Evolutionary conservation across 2,113 vertebrate genomes (phyloP).

Genomic region (Oreochromis spilurus): DNA sequence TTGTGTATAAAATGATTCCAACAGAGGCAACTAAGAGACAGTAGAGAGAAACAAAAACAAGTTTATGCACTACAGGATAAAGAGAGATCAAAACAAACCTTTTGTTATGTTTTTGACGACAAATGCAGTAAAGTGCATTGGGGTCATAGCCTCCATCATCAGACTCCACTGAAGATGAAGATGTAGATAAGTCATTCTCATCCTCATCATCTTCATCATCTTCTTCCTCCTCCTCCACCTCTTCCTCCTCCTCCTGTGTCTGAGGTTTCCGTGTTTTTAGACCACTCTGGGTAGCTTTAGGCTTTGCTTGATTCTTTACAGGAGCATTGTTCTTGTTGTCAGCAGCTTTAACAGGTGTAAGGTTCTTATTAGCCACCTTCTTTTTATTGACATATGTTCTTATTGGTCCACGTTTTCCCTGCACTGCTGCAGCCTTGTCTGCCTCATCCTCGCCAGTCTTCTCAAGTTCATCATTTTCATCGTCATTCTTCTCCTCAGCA

Average conservation of each 20-base stretch:
- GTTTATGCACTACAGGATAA: neutral
- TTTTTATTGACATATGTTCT: constrained; percentile 63
- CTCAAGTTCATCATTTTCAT: neutral
- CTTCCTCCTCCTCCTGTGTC: constrained; percentile 12
- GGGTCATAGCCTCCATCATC: constrained; percentile 91
- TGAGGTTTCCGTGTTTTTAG: constrained; percentile 29
- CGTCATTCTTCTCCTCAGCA: constrained; percentile 49
- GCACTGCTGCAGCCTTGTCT: constrained; percentile 49
- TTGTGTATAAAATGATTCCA: neutral
- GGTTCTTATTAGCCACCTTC: constrained; percentile 31
- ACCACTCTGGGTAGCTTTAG: neutral
- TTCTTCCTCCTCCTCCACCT: neutral
- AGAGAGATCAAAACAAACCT: constrained; percentile 71
- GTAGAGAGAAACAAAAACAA: neutral
- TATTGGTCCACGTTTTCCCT: constrained; percentile 55
- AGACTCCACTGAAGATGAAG: constrained; percentile 69
- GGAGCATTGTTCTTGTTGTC: constrained; percentile 33
- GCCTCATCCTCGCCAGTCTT: constrained; percentile 25
- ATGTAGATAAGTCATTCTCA: constrained; percentile 48
- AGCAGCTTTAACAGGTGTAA: constrained; percentile 9
- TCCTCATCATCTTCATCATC: neutral
- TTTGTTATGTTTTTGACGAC: constrained; percentile 95
- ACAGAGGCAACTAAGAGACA: neutral
- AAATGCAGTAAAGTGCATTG: constrained; percentile 91
- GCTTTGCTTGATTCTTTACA: constrained; percentile 40